Evolutionary conservation across 2,797 vertebrate species (phyloP).

Genomic region (Natrix natrix): DNA sequence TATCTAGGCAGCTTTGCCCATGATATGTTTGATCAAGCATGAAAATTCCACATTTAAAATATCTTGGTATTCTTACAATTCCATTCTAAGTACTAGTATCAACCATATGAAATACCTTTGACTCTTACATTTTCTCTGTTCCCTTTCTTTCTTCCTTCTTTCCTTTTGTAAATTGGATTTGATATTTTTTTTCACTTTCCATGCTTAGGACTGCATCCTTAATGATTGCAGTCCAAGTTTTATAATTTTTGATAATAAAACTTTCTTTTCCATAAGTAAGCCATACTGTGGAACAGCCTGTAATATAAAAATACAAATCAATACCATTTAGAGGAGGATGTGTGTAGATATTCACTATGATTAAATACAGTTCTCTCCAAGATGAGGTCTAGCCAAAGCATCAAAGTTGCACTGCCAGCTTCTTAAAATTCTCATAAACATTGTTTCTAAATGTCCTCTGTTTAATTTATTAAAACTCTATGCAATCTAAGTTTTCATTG

Average conservation of each 20-base stretch:
- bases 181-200: not conserved
- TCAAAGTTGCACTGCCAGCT: not conserved
- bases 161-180: not conserved
- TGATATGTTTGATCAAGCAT: not conserved
- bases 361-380: not conserved
- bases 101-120: not conserved
- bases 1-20: not conserved
- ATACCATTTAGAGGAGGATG: accelerated
- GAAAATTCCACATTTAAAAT: not conserved
- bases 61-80: not conserved
- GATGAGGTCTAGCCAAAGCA: not conserved
- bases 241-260: constrained; percentile 21
- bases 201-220: not conserved
- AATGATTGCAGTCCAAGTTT: not conserved
- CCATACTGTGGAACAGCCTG: not conserved
- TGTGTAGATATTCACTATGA: accelerated
- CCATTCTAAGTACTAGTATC: not conserved
- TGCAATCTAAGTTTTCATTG: accelerated
- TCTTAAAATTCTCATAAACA: not conserved
- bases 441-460: accelerated
- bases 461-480: not conserved
- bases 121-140: not conserved
- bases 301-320: constrained; percentile 10
- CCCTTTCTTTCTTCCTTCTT: not conserved
- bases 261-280: constrained; percentile 7